Conservation (phyloP, 1,140 invertebrate species). For the Aphelinus atriplicis region DNA sequence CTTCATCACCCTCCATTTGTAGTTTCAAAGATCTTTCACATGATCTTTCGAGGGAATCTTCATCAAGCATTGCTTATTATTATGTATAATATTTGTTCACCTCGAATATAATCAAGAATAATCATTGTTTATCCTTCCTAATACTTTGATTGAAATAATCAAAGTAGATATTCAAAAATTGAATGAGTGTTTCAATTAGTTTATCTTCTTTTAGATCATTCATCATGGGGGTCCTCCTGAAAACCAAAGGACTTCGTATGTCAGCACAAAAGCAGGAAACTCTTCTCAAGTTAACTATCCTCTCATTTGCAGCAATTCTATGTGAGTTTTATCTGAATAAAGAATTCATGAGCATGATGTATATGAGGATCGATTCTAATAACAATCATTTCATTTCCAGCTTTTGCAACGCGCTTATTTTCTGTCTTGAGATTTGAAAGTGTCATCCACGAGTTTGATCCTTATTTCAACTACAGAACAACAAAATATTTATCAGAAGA, state of each 20-base stretch:
- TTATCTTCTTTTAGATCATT: conserved; percentile 22
- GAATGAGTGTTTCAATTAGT: conserved; percentile 26
- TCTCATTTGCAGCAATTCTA: conserved; percentile 90
- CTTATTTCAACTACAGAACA: conserved; percentile 98
- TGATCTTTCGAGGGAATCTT: no score
- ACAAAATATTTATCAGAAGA: conserved; percentile 94
- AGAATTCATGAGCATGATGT: background rate
- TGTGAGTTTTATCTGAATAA: conserved; percentile 76
- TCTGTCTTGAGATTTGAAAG: conserved; percentile 97
- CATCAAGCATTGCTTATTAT: no score
- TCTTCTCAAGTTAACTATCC: conserved; percentile 89
- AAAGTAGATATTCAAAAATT: conserved; percentile 17
- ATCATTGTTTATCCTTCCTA: no score
- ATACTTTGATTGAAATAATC: no score
- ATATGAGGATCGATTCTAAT: background rate
- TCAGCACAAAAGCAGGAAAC: conserved; percentile 94
- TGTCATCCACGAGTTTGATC: conserved; percentile 99
- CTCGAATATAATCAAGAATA: no score
- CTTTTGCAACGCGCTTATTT: conserved; percentile 94
- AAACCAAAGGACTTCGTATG: conserved; percentile 65
- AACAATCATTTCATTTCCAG: conserved; percentile 70
- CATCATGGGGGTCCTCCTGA: conserved; percentile 57
- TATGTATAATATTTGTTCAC: no score
- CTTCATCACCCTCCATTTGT: no score
- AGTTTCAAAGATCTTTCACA: no score